These are phyloP conservation scores for Ahaetulla prasina DNA, from an alignment of 2,113 vertebrate genomes.

Conservation along the genomic window DNA sequence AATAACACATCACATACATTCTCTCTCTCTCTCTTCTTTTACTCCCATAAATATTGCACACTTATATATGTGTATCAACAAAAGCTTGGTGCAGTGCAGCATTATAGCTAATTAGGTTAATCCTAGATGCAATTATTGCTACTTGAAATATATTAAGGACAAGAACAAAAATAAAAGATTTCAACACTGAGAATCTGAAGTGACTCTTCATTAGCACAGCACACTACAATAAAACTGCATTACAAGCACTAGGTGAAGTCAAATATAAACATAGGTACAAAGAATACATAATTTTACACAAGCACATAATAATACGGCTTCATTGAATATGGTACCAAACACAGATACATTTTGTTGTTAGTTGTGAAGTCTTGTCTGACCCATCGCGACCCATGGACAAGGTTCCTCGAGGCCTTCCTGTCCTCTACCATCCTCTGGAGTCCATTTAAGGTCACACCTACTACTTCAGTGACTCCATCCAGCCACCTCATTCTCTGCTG, in stretches of 20 bases:
- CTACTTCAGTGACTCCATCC: no score
- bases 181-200: not conserved
- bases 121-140: not conserved
- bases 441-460: no score
- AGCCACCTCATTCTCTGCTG: no score
- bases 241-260: not conserved
- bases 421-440: no score
- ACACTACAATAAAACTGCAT: not conserved
- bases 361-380: no score
- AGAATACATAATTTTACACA: not conserved
- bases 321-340: not conserved
- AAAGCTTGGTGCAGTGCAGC: not conserved
- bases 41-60: not conserved
- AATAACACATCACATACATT: not conserved
- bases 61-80: not conserved
- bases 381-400: no score
- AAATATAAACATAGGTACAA: not conserved
- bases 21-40: not conserved
- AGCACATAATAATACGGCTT: not conserved
- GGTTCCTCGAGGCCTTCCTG: no score
- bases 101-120: not conserved
- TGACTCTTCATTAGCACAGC: not conserved
- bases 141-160: not conserved
- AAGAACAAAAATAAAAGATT: not conserved
- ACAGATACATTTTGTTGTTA: not conserved